Evolutionary conservation across 2,888 invertebrate species (phyloP).

Genomic region (Erebia aethiops): DNA sequence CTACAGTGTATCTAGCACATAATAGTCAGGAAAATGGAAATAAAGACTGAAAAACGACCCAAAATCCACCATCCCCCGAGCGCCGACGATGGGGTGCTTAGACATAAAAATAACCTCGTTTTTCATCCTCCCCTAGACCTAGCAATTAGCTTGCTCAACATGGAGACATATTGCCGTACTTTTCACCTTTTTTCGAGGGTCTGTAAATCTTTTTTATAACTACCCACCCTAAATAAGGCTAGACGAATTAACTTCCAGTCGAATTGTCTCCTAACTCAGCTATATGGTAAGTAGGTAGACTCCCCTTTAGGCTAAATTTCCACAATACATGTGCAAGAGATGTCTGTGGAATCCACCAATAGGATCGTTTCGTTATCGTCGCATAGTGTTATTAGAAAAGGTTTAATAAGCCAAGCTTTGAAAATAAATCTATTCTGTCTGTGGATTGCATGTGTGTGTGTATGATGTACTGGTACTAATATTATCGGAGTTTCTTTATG

Average conservation of each 20-base stretch:
- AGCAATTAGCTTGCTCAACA: constrained; percentile 41
- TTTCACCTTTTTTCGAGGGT: constrained; percentile 42
- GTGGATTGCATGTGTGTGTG: no score
- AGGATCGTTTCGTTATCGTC: neutral
- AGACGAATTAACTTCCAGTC: constrained; percentile 43
- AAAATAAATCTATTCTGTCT: no score
- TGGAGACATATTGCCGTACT: constrained; percentile 45
- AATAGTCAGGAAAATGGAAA: constrained; percentile 28
- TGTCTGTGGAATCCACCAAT: neutral
- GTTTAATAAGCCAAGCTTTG: no score
- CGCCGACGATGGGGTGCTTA: constrained; percentile 32
- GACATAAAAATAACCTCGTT: constrained; percentile 44
- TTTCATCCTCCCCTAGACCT: constrained; percentile 42
- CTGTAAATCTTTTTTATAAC: constrained; percentile 46
- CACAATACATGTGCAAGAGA: no score
- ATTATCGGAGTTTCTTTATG: no score
- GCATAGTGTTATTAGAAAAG: no score
- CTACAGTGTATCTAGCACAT: neutral
- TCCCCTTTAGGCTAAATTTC: neutral
- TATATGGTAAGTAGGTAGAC: neutral
- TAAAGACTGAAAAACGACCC: constrained; percentile 25
- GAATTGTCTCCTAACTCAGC: constrained; percentile 38
- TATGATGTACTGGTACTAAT: no score
- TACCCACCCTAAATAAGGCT: constrained; percentile 43
- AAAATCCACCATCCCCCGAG: constrained; percentile 2